These are phyloP conservation scores for Cyprinodon diabolis DNA, from an alignment of 2,797 vertebrate species.

Conservation along the genomic window DNA sequence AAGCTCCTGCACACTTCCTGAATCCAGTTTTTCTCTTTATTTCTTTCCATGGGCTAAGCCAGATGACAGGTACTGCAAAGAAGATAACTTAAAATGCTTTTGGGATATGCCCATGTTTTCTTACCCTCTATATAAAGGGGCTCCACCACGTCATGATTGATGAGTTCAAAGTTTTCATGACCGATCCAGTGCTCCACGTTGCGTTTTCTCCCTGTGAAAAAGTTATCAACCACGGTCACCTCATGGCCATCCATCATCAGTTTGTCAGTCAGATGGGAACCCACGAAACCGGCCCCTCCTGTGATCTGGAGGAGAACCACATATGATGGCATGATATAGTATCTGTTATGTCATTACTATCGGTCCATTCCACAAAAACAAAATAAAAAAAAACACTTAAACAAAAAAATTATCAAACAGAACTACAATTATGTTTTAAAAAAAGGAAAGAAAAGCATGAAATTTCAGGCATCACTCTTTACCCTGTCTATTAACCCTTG, in stretches of 20 bases:
- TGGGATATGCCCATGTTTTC: constrained; percentile 32
- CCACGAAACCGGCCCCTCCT: constrained; percentile 97
- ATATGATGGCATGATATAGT: background rate
- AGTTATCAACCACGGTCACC: constrained; percentile 99
- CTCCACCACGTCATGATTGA: constrained; percentile 98
- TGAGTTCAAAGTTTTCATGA: constrained; percentile 99
- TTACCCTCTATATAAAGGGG: constrained; percentile 98
- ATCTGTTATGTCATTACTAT: background rate
- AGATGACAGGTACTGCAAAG: background rate
- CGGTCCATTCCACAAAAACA: too few relatives aligned
- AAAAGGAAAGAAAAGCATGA: background rate
- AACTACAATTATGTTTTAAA: background rate
- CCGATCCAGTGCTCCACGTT: constrained; percentile 99
- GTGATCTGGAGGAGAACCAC: constrained; percentile 69
- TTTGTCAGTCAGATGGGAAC: constrained; percentile 98
- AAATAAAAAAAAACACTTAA: background rate
- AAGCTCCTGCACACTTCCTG: background rate
- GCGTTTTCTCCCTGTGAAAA: constrained; percentile 98
- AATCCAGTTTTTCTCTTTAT: background rate
- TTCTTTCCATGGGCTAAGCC: background rate
- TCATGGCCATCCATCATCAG: constrained; percentile 99
- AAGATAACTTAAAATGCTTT: background rate
- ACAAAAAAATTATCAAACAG: background rate
- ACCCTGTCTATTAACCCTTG: too few relatives aligned
- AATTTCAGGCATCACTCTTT: background rate